Percentiles rank a stretch among this genome's conserved stretches.
phyloP scores from a whole-genome alignment of 2,797 vertebrate species.

The Danionella dracula region DNA sequence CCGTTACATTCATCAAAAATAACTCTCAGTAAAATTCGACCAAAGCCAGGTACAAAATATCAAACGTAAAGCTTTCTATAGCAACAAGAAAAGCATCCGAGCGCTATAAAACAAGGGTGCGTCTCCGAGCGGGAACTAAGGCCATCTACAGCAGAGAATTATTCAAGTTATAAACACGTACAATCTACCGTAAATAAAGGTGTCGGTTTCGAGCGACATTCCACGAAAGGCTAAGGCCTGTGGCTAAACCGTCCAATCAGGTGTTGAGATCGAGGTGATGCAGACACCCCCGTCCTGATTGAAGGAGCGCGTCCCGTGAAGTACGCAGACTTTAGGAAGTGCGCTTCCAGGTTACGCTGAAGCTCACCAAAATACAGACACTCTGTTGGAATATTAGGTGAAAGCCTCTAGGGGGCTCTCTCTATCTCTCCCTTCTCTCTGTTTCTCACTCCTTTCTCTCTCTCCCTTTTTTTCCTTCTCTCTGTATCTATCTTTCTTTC shows the following conservation, averaged over 20 bases:
- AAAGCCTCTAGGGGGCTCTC: too few species aligned
- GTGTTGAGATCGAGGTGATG: too few species aligned
- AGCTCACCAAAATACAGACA: too few species aligned
- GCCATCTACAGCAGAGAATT: constrained; percentile 23
- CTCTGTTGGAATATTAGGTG: too few species aligned
- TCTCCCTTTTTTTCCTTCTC: too few species aligned
- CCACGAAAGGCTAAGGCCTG: constrained; percentile 22
- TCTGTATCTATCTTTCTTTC: too few species aligned
- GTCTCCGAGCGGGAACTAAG: constrained; percentile 31
- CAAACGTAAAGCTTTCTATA: constrained; percentile 48
- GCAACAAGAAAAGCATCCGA: constrained; percentile 37
- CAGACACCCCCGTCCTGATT: too few species aligned
- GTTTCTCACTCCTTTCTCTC: too few species aligned
- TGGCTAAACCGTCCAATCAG: neutral
- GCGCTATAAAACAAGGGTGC: constrained; percentile 41
- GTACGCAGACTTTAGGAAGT: too few species aligned
- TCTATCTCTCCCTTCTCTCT: too few species aligned
- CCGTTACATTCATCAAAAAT: constrained; percentile 60
- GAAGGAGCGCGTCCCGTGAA: too few species aligned
- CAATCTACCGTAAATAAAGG: constrained; percentile 40
- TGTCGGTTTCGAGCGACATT: neutral
- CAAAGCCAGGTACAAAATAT: constrained; percentile 63
- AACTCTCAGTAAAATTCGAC: constrained; percentile 59
- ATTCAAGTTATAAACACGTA: constrained; percentile 37
- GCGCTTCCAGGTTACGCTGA: too few species aligned